Evolutionary conservation across 2,797 vertebrate genomes (phyloP), one percentile per base, ranked within the genome.

Genomic region (Hipposideros larvatus): DNA sequence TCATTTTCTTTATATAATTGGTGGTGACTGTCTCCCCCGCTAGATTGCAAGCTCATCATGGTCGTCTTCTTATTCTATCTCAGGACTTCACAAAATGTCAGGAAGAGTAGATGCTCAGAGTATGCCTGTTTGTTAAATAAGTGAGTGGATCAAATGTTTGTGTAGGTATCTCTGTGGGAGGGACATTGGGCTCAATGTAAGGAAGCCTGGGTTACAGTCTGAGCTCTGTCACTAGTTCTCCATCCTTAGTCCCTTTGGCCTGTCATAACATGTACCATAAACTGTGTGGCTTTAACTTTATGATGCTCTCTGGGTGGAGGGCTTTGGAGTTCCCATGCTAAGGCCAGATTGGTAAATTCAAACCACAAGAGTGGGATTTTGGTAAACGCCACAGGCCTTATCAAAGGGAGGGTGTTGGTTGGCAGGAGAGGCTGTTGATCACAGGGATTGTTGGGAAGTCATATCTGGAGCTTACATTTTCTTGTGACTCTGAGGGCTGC

Each of bases 51-150:
- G 4, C 0, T 61, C 57, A 24, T 19, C 34, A 28, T 37, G 37
- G 37, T 37, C 18, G 4, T 34, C 0, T 43, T 85, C 86, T 82
- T 41, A 31, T 28, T 59, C 3, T 75, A 2, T 85, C 3, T n/a
- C n/a, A 75, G 18, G 4, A 70, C 0, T 26, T 31, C n/a, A 13
- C 4, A 84, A 90, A 57, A n/a, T 53, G 7, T 28, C 46, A 73
- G 0, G 0, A 13, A 48, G 1, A 53, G 4, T 26, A 73, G 19
- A 63, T 46, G 61, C 5, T 34, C 11, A 15, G 13, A 28, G 18
- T 2, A 43, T 11, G 41, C 11, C 34, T 51, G 8, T 70, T 87
- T 15, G 46, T 15, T n/a, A 1, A 61, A 21, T 26, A 53, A 75
- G 59, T 3, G 16, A 75, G 41, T 63, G 9, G 2, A 74, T n/a